Conservation (phyloP, 1,140 invertebrate species). For the Cydia strobilella region DNA sequence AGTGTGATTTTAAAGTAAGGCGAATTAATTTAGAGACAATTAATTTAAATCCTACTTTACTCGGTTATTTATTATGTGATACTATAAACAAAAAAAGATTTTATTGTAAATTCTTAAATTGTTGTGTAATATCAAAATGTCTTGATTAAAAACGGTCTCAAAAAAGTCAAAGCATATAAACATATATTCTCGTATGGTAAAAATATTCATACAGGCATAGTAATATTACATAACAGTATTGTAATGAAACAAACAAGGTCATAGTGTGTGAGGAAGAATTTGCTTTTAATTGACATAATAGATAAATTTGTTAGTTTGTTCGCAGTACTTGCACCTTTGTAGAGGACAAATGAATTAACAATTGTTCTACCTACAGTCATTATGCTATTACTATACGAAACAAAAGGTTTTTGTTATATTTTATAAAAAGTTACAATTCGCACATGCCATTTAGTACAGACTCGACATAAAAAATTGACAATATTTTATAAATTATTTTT, state of each 20-base stretch:
- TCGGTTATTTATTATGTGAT: no score
- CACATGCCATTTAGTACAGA: no score
- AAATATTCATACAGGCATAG: background rate
- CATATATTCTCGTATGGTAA: background rate
- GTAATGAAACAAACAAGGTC: background rate
- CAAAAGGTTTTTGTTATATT: slow-evolving; percentile 2
- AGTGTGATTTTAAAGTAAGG: background rate
- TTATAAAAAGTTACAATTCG: background rate
- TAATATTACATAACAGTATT: background rate
- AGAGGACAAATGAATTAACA: background rate
- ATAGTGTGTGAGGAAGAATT: background rate
- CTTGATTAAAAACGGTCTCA: no score
- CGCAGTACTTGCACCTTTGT: background rate
- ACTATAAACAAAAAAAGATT: no score
- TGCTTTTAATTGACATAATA: slow-evolving; percentile 1
- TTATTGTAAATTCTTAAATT: no score
- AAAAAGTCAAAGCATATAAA: no score
- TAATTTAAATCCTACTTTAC: no score
- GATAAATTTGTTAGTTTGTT: slow-evolving; percentile 6
- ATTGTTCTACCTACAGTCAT: background rate
- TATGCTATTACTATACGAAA: background rate
- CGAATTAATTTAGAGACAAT: background rate
- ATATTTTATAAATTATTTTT: no score
- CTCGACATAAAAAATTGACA: no score
- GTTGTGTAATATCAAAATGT: no score